Base-by-base conservation (phyloP, 2,888 invertebrate genomes). In the Platycheirus albimanus region DNA sequence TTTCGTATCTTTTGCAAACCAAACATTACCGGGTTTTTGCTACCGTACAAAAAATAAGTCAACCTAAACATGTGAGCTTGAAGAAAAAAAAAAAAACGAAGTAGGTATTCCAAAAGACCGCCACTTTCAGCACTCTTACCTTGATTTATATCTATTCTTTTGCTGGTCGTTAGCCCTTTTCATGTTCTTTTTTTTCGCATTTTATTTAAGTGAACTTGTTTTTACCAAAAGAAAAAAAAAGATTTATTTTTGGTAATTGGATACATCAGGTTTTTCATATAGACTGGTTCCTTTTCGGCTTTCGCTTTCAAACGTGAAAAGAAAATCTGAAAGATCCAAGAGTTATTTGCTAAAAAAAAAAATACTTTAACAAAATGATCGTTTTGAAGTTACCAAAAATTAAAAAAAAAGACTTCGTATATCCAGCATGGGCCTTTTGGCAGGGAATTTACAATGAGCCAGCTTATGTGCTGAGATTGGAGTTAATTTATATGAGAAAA, bases 291-390 rank as follows among this genome's bases (percentile, higher is more conserved):
- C 66, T 45, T 71, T 81, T 77, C 54, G 81, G 71, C 77, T 81
- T 81, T 81, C 81, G 81, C 70, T 81, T 81, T 81, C 77, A 71
- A 71, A 77, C 45, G 58, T 67, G 58, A 49, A 66, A 61, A 49
- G 74, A 66, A 64, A 77, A 64, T 49, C 58, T 49, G 20, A 63
- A 28, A 61, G 47, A 61, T 45, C 20, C 47, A 71, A 45, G 33
- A 33, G 28, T 13, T n/a, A 51, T 30, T n/a, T n/a, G n/a, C n/a
- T 30, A 10, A 41, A 38, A 11, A 13, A 45, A 33, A 38, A 45
- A 67, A 52, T 43, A n/a, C n/a, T n/a, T n/a, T n/a, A n/a, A n/a
- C n/a, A 61, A 63, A 52, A 20, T 13, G n/a, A n/a, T n/a, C 13
- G 1, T 13, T 49, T 36, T 67, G 33, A 56, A 49, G 28, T 51